phyloP scores from a whole-genome alignment of 2,797 vertebrate species.

The Chiloscyllium punctatum region DNA sequence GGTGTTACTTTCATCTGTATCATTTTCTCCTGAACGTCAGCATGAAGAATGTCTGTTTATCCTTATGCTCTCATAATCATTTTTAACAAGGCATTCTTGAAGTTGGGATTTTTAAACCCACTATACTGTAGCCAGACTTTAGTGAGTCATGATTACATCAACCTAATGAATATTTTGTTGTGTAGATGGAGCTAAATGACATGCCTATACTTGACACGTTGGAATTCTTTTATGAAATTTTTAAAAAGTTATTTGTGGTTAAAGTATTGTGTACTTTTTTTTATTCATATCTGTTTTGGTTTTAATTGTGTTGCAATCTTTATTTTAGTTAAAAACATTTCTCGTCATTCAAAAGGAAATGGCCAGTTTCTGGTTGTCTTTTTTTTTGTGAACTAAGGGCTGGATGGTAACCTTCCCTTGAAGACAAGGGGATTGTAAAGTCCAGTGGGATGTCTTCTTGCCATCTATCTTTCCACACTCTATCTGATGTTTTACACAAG shows the following conservation, averaged over 20 bases:
- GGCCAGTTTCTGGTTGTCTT: not conserved
- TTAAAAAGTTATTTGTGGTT: too few relatives aligned
- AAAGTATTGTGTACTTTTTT: not conserved
- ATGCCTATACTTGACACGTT: not conserved
- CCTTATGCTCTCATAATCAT: not conserved
- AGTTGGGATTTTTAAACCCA: not conserved
- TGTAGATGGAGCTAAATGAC: not conserved
- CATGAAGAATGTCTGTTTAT: too few relatives aligned
- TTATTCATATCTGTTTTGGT: not conserved
- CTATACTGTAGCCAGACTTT: not conserved
- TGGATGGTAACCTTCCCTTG: too few relatives aligned
- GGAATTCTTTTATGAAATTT: not conserved
- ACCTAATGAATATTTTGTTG: not conserved
- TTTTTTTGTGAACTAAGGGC: not conserved
- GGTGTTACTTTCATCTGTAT: not conserved
- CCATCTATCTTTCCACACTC: too few relatives aligned
- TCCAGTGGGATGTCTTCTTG: too few relatives aligned
- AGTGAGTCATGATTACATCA: not conserved
- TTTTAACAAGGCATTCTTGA: not conserved
- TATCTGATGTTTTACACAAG: too few relatives aligned
- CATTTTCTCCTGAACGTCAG: not conserved
- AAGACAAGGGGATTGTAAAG: too few relatives aligned
- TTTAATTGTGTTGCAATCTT: not conserved
- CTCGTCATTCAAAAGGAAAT: not conserved
- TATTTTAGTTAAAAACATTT: not conserved